Evolutionary conservation across 2,113 vertebrate genomes (phyloP).

Genomic region (Vombatus ursinus): DNA sequence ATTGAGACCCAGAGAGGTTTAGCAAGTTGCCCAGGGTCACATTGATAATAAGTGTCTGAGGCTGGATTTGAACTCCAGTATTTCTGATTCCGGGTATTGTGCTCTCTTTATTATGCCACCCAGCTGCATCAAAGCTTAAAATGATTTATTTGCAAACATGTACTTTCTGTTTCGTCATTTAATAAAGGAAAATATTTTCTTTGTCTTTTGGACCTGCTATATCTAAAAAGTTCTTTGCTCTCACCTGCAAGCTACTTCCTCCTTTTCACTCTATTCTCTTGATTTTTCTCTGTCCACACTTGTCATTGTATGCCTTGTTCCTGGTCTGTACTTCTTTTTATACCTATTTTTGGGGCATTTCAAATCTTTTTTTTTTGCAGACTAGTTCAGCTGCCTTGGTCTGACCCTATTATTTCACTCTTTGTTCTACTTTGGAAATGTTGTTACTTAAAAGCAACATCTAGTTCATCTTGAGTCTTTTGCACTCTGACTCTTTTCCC

Average conservation of each 20-base stretch:
- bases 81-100: background rate
- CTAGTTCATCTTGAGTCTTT: background rate
- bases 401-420: background rate
- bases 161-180: background rate
- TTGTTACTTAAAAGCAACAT: slow-evolving; percentile 12
- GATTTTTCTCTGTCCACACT: background rate
- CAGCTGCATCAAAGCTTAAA: background rate
- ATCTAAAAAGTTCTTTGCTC: background rate
- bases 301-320: background rate
- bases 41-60: background rate
- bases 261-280: background rate
- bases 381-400: background rate
- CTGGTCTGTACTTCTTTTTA: background rate
- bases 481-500: background rate
- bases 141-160: background rate
- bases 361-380: background rate
- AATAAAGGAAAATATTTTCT: background rate
- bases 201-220: background rate
- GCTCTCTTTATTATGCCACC: background rate
- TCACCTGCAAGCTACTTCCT: background rate
- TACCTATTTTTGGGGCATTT: background rate
- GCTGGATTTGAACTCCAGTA: too few species aligned
- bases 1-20: background rate
- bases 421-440: background rate
- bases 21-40: background rate